A percentile compares a stretch with the other conserved stretches of the same genome.
phyloP scores from a whole-genome alignment of 37 sponge, comb jelly and placozoan species.

The Cliona cf. orientalis region DNA sequence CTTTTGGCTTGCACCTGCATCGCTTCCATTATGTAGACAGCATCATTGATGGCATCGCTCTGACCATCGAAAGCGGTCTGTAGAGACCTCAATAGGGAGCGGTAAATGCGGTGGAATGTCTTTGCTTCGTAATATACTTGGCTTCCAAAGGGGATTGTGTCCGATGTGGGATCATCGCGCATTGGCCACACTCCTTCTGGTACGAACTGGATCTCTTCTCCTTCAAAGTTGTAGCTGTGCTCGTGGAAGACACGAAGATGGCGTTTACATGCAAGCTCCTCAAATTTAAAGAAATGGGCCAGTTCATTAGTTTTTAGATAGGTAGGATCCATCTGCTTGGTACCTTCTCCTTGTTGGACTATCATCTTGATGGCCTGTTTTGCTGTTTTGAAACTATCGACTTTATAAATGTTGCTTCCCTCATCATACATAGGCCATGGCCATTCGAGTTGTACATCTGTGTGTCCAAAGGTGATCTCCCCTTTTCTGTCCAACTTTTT shows the following conservation, averaged over 20 bases:
- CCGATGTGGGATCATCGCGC: constrained; percentile 37
- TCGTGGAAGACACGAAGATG: background rate
- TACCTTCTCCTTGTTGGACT: constrained; percentile 63
- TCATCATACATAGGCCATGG: constrained; percentile 6
- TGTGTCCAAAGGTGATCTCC: constrained; percentile 3
- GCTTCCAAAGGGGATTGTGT: background rate
- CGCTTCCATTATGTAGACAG: constrained; percentile 45
- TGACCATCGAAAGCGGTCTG: constrained; percentile 48
- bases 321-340: constrained; percentile 27
- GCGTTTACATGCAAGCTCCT: constrained; percentile 45
- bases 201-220: constrained; percentile 27
- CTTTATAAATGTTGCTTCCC: constrained; percentile 4
- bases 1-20: constrained; percentile 37
- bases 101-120: constrained; percentile 40
- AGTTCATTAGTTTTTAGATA: background rate
- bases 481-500: constrained; percentile 6
- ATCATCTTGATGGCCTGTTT: constrained; percentile 34
- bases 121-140: constrained; percentile 27
- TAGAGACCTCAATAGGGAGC: constrained; percentile 22
- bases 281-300: constrained; percentile 57
- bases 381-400: constrained; percentile 15
- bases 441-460: constrained; percentile 27
- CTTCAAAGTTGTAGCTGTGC: constrained; percentile 8
- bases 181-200: constrained; percentile 61
- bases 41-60: constrained; percentile 9